Evolutionary conservation across 2,888 invertebrate species (phyloP).

Genomic region (Hyles lineata): DNA sequence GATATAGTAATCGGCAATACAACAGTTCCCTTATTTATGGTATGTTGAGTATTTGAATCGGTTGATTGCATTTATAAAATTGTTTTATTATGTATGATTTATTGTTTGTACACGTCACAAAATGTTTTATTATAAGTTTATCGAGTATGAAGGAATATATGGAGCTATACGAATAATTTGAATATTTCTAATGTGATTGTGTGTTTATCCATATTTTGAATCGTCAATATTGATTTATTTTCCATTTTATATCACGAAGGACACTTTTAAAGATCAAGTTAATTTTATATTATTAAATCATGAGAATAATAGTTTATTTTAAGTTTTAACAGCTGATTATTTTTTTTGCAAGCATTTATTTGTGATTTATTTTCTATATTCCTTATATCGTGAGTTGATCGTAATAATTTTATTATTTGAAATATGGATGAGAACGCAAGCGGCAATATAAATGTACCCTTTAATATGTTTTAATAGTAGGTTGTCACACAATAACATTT

Average conservation of each 20-base stretch:
- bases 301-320: background rate
- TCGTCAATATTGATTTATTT: conserved; percentile 8
- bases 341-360: conserved; percentile 7
- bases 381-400: background rate
- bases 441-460: conserved; percentile 8
- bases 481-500: conserved; percentile 24
- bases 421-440: conserved; percentile 25
- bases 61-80: conserved; percentile 73
- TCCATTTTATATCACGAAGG: background rate
- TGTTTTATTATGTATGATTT: conserved; percentile 50
- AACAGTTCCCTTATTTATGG: conserved; percentile 56
- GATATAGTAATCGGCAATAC: conserved; percentile 29
- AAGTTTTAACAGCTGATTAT: conserved; percentile 10
- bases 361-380: background rate
- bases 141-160: conserved; percentile 18
- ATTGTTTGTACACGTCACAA: conserved; percentile 31
- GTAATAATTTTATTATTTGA: conserved; percentile 4
- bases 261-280: background rate
- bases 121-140: conserved; percentile 37
- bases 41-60: conserved; percentile 59
- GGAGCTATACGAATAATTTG: background rate
- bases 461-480: conserved; percentile 11
- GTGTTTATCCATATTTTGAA: conserved; percentile 24
- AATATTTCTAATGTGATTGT: conserved; percentile 6
- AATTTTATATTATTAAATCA: conserved; percentile 16